Conservation (phyloP, 2,113 vertebrate species). For the Protomyctophum bolini region DNA sequence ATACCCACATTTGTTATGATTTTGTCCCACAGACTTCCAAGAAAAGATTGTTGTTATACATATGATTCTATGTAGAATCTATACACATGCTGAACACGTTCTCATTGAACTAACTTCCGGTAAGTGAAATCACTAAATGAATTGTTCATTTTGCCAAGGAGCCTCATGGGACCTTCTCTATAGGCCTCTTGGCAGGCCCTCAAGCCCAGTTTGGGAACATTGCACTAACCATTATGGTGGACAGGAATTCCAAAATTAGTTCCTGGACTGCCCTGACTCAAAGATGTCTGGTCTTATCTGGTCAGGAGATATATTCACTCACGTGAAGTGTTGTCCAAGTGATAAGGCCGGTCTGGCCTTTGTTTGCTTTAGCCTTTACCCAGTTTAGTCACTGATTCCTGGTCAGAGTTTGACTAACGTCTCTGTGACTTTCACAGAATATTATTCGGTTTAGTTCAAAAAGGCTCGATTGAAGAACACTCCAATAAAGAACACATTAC, state of each 20-base stretch:
- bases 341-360: constrained; percentile 35
- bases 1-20: too few relatives aligned
- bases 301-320: constrained; percentile 47
- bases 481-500: constrained; percentile 40
- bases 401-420: constrained; percentile 31
- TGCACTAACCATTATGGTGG: constrained; percentile 52
- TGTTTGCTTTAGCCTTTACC: constrained; percentile 2
- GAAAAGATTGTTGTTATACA: too few relatives aligned
- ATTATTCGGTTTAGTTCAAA: constrained; percentile 41
- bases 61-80: too few relatives aligned
- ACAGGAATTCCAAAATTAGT: constrained; percentile 69
- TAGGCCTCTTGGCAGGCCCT: too few relatives aligned
- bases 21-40: too few relatives aligned
- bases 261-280: constrained; percentile 37
- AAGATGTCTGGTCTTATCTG: constrained; percentile 61
- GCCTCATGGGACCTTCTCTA: too few relatives aligned
- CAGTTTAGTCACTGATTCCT: constrained; percentile 21
- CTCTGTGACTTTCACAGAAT: constrained; percentile 41
- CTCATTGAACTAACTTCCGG: too few relatives aligned
- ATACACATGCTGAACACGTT: too few relatives aligned
- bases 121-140: too few relatives aligned
- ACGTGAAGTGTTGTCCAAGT: constrained; percentile 35
- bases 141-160: too few relatives aligned
- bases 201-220: constrained; percentile 22
- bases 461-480: constrained; percentile 2